phyloP scores from a whole-genome alignment of 2,797 vertebrate genomes.

The Phoebastria nigripes region DNA sequence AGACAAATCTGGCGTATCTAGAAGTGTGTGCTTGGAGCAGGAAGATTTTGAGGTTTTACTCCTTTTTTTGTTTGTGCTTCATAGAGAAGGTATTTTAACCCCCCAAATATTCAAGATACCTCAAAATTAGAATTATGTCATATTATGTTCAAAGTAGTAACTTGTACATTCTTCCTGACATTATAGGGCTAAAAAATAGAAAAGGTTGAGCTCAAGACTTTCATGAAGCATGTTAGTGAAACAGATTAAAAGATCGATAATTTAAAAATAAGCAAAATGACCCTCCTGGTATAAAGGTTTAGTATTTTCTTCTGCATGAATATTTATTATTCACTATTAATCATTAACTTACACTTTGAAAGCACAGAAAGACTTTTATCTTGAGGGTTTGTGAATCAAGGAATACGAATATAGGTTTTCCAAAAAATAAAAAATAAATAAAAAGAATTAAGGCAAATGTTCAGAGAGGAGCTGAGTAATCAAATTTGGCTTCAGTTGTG shows the following conservation, averaged over 20 bases:
- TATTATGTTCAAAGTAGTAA: neutral
- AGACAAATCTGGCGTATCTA: neutral
- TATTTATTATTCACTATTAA: neutral
- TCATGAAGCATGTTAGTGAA: neutral
- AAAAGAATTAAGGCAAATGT: neutral
- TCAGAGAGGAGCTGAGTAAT: neutral
- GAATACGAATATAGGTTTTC: neutral
- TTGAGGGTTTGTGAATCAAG: neutral
- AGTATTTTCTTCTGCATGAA: neutral
- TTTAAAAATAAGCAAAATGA: neutral
- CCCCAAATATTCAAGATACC: neutral
- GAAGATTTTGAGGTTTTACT: neutral
- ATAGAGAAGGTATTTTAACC: neutral
- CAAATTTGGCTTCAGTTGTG: neutral
- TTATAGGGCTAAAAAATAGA: neutral
- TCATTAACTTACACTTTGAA: neutral
- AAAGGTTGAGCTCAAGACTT: neutral
- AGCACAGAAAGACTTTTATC: neutral
- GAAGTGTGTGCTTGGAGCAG: neutral
- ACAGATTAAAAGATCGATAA: neutral
- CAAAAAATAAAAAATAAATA: neutral
- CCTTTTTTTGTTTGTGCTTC: neutral
- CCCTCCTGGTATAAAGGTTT: neutral
- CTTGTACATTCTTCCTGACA: neutral
- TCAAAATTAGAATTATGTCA: neutral